Conservation (phyloP, 1,140 invertebrate species). For the Heterodera schachtii region DNA sequence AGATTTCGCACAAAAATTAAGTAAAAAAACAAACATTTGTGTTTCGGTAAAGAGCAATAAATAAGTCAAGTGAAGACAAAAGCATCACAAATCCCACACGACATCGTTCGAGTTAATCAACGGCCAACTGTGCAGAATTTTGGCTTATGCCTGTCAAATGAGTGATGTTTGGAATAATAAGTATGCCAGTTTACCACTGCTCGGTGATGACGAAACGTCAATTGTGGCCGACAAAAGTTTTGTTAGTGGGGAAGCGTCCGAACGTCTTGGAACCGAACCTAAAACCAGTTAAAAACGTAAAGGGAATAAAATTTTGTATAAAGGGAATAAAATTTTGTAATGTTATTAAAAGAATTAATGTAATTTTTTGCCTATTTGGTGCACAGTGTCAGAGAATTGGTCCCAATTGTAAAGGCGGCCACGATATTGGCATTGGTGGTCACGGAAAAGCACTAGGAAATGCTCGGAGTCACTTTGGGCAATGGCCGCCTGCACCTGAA, state of each 20-base stretch:
- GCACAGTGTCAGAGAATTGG: slow-evolving; percentile 66
- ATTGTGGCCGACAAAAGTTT: slow-evolving; percentile 95
- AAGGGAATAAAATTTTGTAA: too few relatives aligned
- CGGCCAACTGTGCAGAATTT: slow-evolving; percentile 62
- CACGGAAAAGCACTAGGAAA: slow-evolving; percentile 95
- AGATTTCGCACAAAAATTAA: neutral
- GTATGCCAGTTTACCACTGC: slow-evolving; percentile 76
- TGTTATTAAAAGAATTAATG: slow-evolving; percentile 70
- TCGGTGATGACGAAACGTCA: slow-evolving; percentile 98
- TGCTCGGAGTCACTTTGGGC: slow-evolving; percentile 91
- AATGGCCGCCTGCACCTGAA: slow-evolving; percentile 74
- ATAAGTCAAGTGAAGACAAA: neutral
- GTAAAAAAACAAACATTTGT: neutral
- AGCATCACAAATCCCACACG: neutral
- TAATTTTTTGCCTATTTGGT: slow-evolving; percentile 72
- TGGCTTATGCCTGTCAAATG: slow-evolving; percentile 50
- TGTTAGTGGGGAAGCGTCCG: slow-evolving; percentile 86
- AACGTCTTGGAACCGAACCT: slow-evolving; percentile 99
- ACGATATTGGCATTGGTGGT: slow-evolving; percentile 93
- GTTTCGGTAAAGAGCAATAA: neutral
- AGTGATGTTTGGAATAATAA: neutral
- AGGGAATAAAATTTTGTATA: too few relatives aligned
- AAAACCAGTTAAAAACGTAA: slow-evolving; percentile 65
- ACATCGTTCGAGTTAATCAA: neutral
- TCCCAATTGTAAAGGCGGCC: slow-evolving; percentile 93